These are phyloP conservation scores for Cheumatopsyche charites DNA, from an alignment of 1,140 invertebrate genomes.

Conservation along the genomic window DNA sequence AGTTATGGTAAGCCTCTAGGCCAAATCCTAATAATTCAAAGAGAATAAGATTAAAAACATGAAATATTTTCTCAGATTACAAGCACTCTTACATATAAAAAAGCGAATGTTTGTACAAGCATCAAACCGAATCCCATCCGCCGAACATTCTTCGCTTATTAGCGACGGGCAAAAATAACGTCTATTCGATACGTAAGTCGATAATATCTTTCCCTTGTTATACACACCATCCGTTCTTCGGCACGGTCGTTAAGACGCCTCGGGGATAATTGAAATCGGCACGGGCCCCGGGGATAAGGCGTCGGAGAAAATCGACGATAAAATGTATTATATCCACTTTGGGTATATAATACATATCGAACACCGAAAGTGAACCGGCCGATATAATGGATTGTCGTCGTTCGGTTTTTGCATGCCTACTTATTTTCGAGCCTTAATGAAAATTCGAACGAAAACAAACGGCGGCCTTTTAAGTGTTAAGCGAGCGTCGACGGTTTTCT, in stretches of 20 bases:
- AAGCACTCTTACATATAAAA: too few relatives aligned
- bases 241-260: background rate
- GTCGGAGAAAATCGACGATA: slow-evolving; percentile 5
- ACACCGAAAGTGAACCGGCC: background rate
- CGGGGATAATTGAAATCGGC: slow-evolving; percentile 22
- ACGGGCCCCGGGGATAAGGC: background rate
- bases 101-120: too few relatives aligned
- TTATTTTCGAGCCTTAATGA: slow-evolving; percentile 5
- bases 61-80: too few relatives aligned
- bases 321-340: too few relatives aligned
- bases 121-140: background rate
- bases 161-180: slow-evolving; percentile 21
- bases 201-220: background rate
- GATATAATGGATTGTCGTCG: slow-evolving; percentile 11
- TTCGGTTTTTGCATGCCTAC: slow-evolving; percentile 20
- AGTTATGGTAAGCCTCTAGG: too few relatives aligned
- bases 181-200: background rate
- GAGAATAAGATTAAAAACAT: too few relatives aligned
- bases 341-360: too few relatives aligned
- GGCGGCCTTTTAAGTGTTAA: too few relatives aligned
- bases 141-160: background rate
- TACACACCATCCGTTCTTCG: too few relatives aligned
- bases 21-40: too few relatives aligned
- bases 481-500: background rate
- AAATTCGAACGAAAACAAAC: slow-evolving; percentile 10